phyloP scores from a whole-genome alignment of 2,888 invertebrate species.

The Prosopocoilus inquinatus region DNA sequence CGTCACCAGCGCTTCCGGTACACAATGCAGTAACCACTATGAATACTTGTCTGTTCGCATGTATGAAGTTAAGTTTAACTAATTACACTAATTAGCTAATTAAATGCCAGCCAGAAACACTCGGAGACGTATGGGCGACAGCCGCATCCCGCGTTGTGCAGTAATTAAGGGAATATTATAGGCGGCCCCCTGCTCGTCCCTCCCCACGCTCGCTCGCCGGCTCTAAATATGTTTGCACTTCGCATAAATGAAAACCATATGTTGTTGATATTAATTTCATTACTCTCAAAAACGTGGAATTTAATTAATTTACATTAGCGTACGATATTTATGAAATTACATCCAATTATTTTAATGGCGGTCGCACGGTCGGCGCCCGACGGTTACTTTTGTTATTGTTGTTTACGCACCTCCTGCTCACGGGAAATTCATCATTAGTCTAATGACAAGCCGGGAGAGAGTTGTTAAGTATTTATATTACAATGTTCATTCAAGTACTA shows the following conservation, averaged over 20 bases:
- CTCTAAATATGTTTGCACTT: conserved; percentile 35
- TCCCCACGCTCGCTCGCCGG: conserved; percentile 18
- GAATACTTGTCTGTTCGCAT: conserved; percentile 34
- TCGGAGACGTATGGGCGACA: conserved; percentile 34
- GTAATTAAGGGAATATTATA: conserved; percentile 42
- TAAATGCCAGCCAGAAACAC: conserved; percentile 44
- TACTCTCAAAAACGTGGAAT: conserved; percentile 14
- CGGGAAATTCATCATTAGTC: no score
- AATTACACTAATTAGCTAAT: conserved; percentile 50
- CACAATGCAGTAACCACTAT: conserved; percentile 27
- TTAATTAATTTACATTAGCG: conserved; percentile 20
- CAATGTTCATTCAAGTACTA: no score
- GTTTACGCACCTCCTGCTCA: no score
- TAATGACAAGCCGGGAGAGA: no score
- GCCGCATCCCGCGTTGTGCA: conserved; percentile 33
- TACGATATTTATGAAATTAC: conserved; percentile 8
- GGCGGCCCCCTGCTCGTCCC: conserved; percentile 14
- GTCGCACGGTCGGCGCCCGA: neutral
- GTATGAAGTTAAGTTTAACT: conserved; percentile 42
- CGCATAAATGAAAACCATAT: conserved; percentile 39
- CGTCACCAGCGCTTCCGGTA: conserved; percentile 18
- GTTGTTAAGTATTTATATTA: no score
- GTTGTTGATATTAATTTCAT: conserved; percentile 24
- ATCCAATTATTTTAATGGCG: conserved; percentile 7
- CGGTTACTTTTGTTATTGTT: no score